These are phyloP conservation scores for Drosophila macrothrix DNA, from an alignment of 2,888 invertebrate species.

Conservation along the genomic window DNA sequence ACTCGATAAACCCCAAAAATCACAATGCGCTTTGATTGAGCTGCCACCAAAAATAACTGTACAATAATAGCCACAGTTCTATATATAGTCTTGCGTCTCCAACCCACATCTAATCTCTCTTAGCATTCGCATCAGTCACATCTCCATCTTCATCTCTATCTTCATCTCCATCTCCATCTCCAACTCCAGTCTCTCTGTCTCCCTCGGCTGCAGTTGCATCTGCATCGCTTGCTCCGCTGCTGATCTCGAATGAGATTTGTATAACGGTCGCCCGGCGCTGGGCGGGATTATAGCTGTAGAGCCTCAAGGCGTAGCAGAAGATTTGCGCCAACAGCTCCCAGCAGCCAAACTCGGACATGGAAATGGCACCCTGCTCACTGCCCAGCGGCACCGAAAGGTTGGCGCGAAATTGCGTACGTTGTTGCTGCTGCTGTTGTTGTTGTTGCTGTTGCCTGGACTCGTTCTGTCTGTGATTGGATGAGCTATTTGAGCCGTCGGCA, in stretches of 20 bases:
- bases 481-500: conserved; percentile 17
- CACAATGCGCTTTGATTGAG: conserved; percentile 85
- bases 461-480: conserved; percentile 11
- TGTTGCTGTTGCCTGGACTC: conserved; percentile 29
- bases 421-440: conserved; percentile 43
- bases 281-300: conserved; percentile 78
- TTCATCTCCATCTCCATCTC: conserved; percentile 4
- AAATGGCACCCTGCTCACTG: conserved; percentile 69
- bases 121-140: conserved; percentile 60
- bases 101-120: conserved; percentile 46
- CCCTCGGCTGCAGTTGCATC: conserved; percentile 21
- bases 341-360: conserved; percentile 78
- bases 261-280: conserved; percentile 78
- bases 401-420: conserved; percentile 72
- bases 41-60: conserved; percentile 68
- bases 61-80: conserved; percentile 42
- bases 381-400: conserved; percentile 82
- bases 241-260: conserved; percentile 82
- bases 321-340: conserved; percentile 83
- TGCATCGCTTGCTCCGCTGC: conserved; percentile 43
- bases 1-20: conserved; percentile 64
- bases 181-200: conserved; percentile 31
- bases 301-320: conserved; percentile 83
- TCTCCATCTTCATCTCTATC: conserved; percentile 31
- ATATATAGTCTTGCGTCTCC: conserved; percentile 46